These are phyloP conservation scores for Hemiscyllium ocellatum DNA, from an alignment of 2,113 vertebrate species.

Conservation along the genomic window DNA sequence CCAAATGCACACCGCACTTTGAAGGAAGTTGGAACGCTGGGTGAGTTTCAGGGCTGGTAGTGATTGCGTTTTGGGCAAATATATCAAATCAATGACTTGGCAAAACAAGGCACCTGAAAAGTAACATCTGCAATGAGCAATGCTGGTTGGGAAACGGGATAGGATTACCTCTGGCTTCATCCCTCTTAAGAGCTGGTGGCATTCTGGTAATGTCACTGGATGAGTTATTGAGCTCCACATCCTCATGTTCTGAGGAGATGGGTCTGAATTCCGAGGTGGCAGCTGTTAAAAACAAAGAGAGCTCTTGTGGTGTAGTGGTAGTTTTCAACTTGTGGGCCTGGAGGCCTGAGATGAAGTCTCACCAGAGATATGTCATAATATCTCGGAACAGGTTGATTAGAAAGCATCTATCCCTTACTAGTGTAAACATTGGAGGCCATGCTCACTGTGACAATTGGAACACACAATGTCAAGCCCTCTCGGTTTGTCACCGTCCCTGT, in stretches of 20 bases:
- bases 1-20: background rate
- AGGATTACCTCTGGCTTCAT: background rate
- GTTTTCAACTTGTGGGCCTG: too few species aligned
- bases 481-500: background rate
- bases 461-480: background rate
- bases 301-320: too few species aligned
- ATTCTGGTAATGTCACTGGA: background rate
- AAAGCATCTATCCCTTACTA: too few species aligned
- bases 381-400: too few species aligned
- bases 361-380: too few species aligned
- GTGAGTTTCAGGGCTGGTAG: background rate
- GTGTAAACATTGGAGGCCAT: background rate
- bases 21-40: background rate
- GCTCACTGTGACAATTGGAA: background rate
- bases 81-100: background rate
- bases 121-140: background rate
- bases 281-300: too few species aligned
- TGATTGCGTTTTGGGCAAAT: background rate
- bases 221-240: too few species aligned
- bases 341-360: too few species aligned
- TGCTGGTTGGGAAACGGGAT: too few species aligned
- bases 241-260: too few species aligned
- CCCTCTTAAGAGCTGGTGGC: background rate
- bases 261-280: too few species aligned
- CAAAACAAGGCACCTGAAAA: background rate